Evolutionary conservation across 2,113 vertebrate species (phyloP).

Genomic region (Haliaeetus leucogaster): DNA sequence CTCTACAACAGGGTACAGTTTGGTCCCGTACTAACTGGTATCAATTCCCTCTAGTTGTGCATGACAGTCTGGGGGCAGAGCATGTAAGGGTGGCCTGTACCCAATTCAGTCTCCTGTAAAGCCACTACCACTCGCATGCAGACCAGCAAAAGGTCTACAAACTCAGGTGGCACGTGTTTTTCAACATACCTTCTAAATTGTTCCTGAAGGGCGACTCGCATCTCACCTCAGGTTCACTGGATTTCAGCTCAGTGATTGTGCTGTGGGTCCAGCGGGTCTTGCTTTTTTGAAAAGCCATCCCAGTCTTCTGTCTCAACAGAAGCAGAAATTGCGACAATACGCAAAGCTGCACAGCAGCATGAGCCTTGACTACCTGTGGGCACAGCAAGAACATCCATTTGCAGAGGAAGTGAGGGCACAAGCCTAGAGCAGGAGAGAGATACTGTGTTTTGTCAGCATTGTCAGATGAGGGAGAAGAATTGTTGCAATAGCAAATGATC

Average conservation of each 20-base stretch:
- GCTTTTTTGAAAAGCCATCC: background rate
- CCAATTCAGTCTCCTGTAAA: background rate
- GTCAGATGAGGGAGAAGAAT: background rate
- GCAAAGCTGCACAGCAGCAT: background rate
- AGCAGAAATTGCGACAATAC: fast-evolving
- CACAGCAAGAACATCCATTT: background rate
- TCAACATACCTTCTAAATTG: background rate
- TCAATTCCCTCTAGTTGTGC: background rate
- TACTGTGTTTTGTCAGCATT: background rate
- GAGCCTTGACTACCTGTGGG: background rate
- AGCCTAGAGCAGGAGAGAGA: background rate
- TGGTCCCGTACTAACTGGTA: background rate
- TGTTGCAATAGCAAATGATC: background rate
- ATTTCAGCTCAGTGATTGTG: background rate
- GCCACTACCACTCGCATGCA: background rate
- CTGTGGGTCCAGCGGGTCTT: background rate
- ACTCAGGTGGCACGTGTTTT: background rate
- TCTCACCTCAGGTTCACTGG: background rate
- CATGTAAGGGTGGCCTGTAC: background rate
- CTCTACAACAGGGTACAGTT: background rate
- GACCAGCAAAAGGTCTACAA: background rate
- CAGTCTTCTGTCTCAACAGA: background rate
- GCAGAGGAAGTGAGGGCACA: background rate
- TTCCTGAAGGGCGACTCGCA: background rate
- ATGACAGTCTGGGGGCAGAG: background rate